phyloP scores from a whole-genome alignment of 2,797 vertebrate species.

The Phoeniculus purpureus region DNA sequence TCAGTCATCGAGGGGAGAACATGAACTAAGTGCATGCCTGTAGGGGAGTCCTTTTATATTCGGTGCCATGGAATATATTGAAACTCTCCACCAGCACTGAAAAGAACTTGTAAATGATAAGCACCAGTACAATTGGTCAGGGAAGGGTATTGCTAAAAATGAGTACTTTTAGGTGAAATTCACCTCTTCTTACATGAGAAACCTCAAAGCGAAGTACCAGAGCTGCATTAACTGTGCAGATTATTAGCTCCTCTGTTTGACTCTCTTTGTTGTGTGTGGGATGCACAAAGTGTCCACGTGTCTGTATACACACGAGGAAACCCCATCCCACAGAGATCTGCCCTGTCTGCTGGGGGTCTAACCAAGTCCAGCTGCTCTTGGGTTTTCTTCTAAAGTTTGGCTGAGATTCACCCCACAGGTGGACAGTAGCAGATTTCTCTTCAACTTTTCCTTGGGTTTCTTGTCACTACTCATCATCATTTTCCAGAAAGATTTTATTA shows the following conservation, averaged over 20 bases:
- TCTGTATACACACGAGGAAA: background rate
- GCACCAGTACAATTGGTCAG: background rate
- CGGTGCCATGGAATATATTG: background rate
- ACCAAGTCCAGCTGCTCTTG: background rate
- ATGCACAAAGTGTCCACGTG: accelerated
- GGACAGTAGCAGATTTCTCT: background rate
- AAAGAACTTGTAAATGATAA: background rate
- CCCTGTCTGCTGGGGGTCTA: background rate
- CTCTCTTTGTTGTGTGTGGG: background rate
- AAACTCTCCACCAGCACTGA: background rate
- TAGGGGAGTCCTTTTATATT: background rate
- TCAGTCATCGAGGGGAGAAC: background rate
- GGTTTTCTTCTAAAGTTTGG: background rate
- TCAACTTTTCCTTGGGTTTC: background rate
- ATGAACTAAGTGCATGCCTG: background rate
- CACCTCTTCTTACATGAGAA: background rate
- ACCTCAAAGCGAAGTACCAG: background rate
- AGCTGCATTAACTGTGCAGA: background rate
- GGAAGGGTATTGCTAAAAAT: background rate
- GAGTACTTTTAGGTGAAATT: background rate
- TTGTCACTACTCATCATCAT: background rate
- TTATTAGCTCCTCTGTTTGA: background rate
- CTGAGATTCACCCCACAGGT: background rate
- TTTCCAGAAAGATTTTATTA: background rate
- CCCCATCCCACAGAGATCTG: background rate